Evolutionary conservation across 2,888 invertebrate genomes (phyloP).

Genomic region (Lydus trimaculatus): DNA sequence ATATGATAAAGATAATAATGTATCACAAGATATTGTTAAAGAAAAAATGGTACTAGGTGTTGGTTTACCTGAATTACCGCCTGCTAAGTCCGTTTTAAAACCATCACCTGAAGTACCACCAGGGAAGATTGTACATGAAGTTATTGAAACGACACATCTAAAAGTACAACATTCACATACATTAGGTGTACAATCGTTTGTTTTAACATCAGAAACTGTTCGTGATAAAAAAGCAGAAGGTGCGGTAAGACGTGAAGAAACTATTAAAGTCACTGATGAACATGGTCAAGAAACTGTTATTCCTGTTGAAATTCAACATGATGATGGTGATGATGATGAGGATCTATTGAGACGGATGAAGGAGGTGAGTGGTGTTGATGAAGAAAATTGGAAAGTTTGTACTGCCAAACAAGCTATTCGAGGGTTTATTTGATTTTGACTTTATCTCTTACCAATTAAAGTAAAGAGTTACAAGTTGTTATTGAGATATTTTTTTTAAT

Average conservation of each 20-base stretch:
- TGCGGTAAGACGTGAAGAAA: slow-evolving; percentile 23
- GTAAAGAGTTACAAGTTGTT: background rate
- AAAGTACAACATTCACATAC: slow-evolving; percentile 64
- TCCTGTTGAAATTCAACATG: slow-evolving; percentile 16
- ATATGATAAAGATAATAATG: slow-evolving; percentile 61
- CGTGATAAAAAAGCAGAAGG: slow-evolving; percentile 53
- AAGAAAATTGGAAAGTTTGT: slow-evolving; percentile 62
- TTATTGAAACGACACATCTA: slow-evolving; percentile 63
- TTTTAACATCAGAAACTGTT: slow-evolving; percentile 63
- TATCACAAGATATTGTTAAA: slow-evolving; percentile 53
- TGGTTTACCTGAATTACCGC: slow-evolving; percentile 57
- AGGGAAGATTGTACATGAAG: slow-evolving; percentile 63
- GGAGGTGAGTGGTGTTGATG: slow-evolving; percentile 61
- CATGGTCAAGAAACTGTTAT: slow-evolving; percentile 22
- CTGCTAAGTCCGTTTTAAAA: slow-evolving; percentile 52
- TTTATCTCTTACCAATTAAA: background rate
- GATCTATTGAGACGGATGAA: slow-evolving; percentile 59
- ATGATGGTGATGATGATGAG: slow-evolving; percentile 47
- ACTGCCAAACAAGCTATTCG: slow-evolving; percentile 68
- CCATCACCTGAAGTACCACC: slow-evolving; percentile 59
- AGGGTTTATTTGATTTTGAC: slow-evolving; percentile 61
- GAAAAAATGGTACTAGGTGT: slow-evolving; percentile 61
- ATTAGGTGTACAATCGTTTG: slow-evolving; percentile 64
- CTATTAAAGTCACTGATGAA: slow-evolving; percentile 16
- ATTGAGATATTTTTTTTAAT: background rate